Evolutionary conservation across 2,888 invertebrate genomes (phyloP).

Genomic region (Thera obeliscata): DNA sequence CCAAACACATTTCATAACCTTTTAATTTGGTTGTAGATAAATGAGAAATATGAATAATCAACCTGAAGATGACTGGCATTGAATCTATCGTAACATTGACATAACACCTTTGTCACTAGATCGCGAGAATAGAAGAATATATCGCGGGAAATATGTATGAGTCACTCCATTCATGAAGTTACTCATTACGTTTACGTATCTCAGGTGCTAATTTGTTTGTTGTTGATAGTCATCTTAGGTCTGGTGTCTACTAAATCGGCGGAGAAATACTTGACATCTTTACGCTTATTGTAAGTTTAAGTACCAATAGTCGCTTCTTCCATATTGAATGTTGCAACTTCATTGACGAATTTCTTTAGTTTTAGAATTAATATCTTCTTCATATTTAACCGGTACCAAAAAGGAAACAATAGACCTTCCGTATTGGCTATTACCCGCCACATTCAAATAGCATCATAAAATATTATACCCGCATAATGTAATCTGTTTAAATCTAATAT

Average conservation of each 20-base stretch:
- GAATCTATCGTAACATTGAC: constrained; percentile 21
- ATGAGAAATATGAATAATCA: not conserved
- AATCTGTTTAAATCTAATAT: constrained; percentile 31
- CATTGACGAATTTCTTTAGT: not conserved
- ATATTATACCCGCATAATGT: constrained; percentile 15
- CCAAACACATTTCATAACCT: too few relatives aligned
- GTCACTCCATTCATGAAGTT: constrained; percentile 57
- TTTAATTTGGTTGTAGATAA: too few relatives aligned
- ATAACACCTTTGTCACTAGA: constrained; percentile 33
- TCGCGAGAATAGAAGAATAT: constrained; percentile 44
- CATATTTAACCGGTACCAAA: not conserved
- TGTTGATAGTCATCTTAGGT: constrained; percentile 39
- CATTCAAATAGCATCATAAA: constrained; percentile 5
- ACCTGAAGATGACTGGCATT: not conserved
- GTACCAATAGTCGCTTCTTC: not conserved
- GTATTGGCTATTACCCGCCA: not conserved
- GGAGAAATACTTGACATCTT: too few relatives aligned
- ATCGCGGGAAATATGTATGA: constrained; percentile 54
- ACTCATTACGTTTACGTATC: constrained; percentile 42
- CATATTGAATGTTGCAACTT: not conserved
- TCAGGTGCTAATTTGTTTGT: constrained; percentile 47
- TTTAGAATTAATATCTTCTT: not conserved
- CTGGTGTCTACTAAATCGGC: constrained; percentile 7
- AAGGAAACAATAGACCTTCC: not conserved
- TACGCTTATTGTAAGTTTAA: not conserved